Conservation (phyloP, 2,113 vertebrate species). For the Ranitomeya variabilis region DNA sequence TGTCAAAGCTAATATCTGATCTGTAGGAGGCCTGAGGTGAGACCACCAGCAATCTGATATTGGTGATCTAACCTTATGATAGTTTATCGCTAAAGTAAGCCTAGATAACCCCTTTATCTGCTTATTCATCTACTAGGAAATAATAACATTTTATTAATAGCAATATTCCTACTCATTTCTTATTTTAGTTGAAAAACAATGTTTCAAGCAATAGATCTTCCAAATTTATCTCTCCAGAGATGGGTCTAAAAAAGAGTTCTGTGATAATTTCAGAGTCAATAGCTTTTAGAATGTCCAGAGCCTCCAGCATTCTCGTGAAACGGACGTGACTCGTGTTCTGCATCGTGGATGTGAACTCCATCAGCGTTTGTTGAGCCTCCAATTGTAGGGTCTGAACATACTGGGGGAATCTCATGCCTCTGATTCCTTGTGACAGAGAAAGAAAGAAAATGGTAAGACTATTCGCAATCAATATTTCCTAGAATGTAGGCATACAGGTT, state of each 20-base stretch:
- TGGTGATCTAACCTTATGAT: no score
- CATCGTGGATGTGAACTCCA: slow-evolving; percentile 58
- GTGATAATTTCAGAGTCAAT: slow-evolving; percentile 53
- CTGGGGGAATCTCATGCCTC: slow-evolving; percentile 55
- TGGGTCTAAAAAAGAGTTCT: slow-evolving; percentile 65
- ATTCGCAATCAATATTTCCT: background rate
- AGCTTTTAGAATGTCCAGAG: slow-evolving; percentile 32
- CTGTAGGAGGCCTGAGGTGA: no score
- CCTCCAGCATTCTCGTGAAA: slow-evolving; percentile 60
- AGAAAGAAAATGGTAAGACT: slow-evolving; percentile 8
- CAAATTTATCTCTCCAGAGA: slow-evolving; percentile 56
- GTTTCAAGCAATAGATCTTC: slow-evolving; percentile 62
- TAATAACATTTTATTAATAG: background rate
- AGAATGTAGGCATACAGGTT: background rate
- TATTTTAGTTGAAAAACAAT: slow-evolving; percentile 35
- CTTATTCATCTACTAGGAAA: background rate
- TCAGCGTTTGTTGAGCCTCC: slow-evolving; percentile 63
- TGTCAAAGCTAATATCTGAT: no score
- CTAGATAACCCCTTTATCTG: background rate
- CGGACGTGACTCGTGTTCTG: slow-evolving; percentile 55
- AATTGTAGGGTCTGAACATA: slow-evolving; percentile 63
- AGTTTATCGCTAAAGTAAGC: no score
- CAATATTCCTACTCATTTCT: background rate
- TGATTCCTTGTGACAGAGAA: slow-evolving; percentile 56
- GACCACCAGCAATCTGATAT: no score